A percentile compares a stretch with the other conserved stretches of the same genome.
These are phyloP conservation scores for Lumbricus terrestris DNA, from an alignment of 2,888 invertebrate genomes.

Conservation along the genomic window DNA sequence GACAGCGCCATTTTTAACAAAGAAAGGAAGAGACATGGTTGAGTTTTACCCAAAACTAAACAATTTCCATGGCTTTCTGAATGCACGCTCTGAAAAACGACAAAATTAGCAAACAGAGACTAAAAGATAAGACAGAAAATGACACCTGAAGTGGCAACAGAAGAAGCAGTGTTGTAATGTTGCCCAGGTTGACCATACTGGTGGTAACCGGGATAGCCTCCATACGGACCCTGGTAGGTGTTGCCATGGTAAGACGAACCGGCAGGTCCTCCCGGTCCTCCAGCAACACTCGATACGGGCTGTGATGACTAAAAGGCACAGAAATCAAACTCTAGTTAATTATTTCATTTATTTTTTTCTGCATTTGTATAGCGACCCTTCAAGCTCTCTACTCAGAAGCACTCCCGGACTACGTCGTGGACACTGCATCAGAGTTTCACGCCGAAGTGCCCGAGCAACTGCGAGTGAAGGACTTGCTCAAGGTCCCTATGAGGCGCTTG, in stretches of 20 bases:
- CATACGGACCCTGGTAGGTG: conserved; percentile 6
- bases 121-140: neutral
- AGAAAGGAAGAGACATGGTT: neutral
- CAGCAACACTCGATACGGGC: conserved; percentile 7
- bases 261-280: neutral
- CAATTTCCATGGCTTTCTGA: neutral
- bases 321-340: neutral
- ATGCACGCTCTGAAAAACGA: neutral
- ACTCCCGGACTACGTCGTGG: no score
- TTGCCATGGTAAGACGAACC: neutral
- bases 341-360: no score
- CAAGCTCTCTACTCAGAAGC: no score
- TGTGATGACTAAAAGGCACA: conserved; percentile 13
- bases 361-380: no score
- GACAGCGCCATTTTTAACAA: no score
- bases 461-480: no score
- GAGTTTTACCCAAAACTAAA: neutral
- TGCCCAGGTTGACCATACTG: conserved; percentile 13
- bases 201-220: neutral
- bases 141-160: neutral
- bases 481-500: no score
- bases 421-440: no score
- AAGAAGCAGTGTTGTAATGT: neutral
- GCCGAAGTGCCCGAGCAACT: no score
- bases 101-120: neutral